Evolutionary conservation across 1,140 invertebrate genomes (phyloP).

Genomic region (Hycleus cichorii): DNA sequence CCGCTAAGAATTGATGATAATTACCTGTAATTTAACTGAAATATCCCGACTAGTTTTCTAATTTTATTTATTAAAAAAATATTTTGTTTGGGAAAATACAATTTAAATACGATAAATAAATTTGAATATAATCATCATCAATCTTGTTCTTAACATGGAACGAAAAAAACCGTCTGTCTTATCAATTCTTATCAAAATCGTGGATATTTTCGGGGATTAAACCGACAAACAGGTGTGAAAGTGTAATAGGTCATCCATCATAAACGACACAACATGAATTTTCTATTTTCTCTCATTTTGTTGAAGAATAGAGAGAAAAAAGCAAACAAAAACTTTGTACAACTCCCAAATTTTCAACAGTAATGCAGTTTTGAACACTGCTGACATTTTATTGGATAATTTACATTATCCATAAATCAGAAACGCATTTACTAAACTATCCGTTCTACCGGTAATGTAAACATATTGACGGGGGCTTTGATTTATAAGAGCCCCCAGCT

Average conservation of each 20-base stretch:
- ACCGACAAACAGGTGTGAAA: conserved; percentile 8
- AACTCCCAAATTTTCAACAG: too few species aligned
- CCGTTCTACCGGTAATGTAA: conserved; percentile 33
- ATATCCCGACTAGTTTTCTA: too few species aligned
- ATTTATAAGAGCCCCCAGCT: conserved; percentile 25
- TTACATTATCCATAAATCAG: conserved; percentile 32
- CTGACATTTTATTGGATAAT: conserved; percentile 25
- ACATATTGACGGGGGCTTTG: conserved; percentile 30
- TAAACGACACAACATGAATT: conserved; percentile 3
- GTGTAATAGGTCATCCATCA: conserved; percentile 12
- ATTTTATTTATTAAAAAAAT: too few species aligned
- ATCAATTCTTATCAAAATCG: conserved; percentile 14
- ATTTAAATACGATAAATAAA: conserved; percentile 12
- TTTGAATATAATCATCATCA: conserved; percentile 16
- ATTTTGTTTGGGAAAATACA: too few species aligned
- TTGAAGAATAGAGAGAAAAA: too few species aligned
- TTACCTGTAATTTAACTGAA: too few species aligned
- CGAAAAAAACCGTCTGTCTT: conserved; percentile 2
- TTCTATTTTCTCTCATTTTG: too few species aligned
- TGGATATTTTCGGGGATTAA: conserved; percentile 8
- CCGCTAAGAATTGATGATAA: too few species aligned
- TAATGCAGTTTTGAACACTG: too few species aligned
- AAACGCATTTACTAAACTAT: conserved; percentile 20
- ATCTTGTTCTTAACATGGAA: conserved; percentile 9
- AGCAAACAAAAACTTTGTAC: too few species aligned